Evolutionary conservation across 64 coral and sea anemone genomes (phyloP), one percentile per base, ranked within the genome.

Genomic region (Montipora cactus): DNA sequence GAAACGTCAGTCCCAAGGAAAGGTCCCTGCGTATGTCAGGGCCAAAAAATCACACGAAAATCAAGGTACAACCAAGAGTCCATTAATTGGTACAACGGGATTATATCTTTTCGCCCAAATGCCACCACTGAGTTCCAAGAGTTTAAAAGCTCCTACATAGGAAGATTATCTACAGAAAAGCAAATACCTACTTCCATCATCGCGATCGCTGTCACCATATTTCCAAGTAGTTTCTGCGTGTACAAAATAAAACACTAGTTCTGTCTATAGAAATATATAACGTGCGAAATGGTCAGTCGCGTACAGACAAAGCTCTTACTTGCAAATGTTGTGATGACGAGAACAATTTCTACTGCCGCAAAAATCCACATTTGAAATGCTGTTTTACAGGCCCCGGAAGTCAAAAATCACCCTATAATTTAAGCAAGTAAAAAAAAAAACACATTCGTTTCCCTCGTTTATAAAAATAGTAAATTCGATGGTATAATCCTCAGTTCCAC

Each of bases 181-280:
- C 1, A 14, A 48, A 5, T 19, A 86, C 82, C 49, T 71, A 71
- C 82, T 20, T 22, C 16, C 82, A 23, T 21, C 44, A 14, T 11
- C 13, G 4, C 45, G 7, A 22, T 86, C 82, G 50, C 82, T 86
- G 45, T 86, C 82, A 5, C 82, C 82, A 46, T 86, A 86, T 86
- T 86, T 86, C 82, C 82, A 86, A 10, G 44, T 86, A 7, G 44
- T 68, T 47, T 18, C 82, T 86, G 82, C 4, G 64, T 4, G 46
- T 86, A 44, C 61, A 64, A 64, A 7, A 86, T 50, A 66, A 86
- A 71, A 15, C 62, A 64, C 22, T 4, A n/a, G 45, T 3, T 46
- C 47, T 76, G 11, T 76, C 8, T 10, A 47, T 14, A 76, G 37
- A 5, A 14, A 68, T 47, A 47, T 19, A 69, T 12, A 64, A 64